Evolutionary conservation across 2,113 vertebrate genomes (phyloP).

Genomic region (Brienomyrus longianalis): DNA sequence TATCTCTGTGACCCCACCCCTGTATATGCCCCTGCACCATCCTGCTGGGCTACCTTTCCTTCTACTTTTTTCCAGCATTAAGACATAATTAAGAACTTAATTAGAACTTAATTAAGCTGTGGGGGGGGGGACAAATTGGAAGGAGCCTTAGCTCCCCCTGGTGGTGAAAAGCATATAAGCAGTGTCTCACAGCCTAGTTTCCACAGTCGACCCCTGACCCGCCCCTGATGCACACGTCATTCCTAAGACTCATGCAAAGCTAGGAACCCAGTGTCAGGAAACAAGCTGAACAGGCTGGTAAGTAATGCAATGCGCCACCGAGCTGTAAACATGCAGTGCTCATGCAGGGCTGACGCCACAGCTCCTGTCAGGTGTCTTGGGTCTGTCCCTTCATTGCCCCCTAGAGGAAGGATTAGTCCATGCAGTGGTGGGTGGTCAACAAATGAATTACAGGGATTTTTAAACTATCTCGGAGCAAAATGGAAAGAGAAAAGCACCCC

Average conservation of each 20-base stretch:
- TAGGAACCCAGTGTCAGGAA: conserved; percentile 31
- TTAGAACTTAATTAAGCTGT: background rate
- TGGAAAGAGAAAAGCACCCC: conserved; percentile 25
- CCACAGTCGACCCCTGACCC: conserved; percentile 24
- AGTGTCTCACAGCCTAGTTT: conserved; percentile 37
- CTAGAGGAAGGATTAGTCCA: conserved; percentile 55
- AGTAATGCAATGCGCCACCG: conserved; percentile 57
- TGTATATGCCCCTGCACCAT: background rate
- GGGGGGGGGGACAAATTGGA: conserved; percentile 20
- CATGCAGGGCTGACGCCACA: conserved; percentile 63
- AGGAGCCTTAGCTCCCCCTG: background rate
- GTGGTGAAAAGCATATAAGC: conserved; percentile 40
- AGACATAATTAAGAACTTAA: background rate
- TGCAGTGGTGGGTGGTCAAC: conserved; percentile 65
- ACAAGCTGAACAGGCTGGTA: conserved; percentile 32
- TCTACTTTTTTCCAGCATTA: background rate
- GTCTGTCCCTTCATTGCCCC: conserved; percentile 13
- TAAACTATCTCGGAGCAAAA: conserved; percentile 19
- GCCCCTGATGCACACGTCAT: conserved; percentile 49
- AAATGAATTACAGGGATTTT: conserved; percentile 54
- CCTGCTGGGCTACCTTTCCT: background rate
- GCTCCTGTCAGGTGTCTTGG: background rate
- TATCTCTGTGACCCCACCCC: background rate
- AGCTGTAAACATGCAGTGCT: conserved; percentile 72
- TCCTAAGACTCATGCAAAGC: conserved; percentile 45